Conservation (phyloP, 2,113 vertebrate genomes). For the Datnioides undecimradiatus region DNA sequence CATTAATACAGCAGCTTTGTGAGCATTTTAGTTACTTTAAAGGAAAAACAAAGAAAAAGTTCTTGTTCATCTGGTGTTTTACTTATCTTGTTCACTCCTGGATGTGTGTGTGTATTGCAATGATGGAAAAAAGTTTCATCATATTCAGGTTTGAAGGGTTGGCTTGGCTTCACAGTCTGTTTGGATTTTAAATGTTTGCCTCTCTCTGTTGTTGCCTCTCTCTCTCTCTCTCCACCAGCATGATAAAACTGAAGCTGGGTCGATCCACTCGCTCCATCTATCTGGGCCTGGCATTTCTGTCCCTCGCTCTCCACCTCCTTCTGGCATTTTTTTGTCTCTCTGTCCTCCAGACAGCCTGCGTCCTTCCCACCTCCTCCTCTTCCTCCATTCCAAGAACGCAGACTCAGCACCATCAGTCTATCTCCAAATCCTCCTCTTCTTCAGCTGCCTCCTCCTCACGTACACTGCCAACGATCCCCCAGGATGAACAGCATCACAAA, state of each 20-base stretch:
- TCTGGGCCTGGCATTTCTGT: constrained; percentile 80
- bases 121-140: constrained; percentile 20
- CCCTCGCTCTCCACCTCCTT: constrained; percentile 82
- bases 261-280: constrained; percentile 82
- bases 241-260: constrained; percentile 58
- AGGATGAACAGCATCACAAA: constrained; percentile 13
- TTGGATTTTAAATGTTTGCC: constrained; percentile 8
- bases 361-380: constrained; percentile 56
- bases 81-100: not conserved
- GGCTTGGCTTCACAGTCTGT: not conserved
- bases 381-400: constrained; percentile 43
- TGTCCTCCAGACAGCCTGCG: constrained; percentile 66
- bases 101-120: not conserved
- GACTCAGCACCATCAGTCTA: not conserved
- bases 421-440: constrained; percentile 45
- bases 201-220: constrained; percentile 28
- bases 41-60: not conserved
- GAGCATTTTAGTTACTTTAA: not conserved
- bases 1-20: not conserved
- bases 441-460: constrained; percentile 48
- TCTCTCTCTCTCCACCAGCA: constrained; percentile 68
- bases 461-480: constrained; percentile 22
- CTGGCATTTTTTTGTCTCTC: constrained; percentile 80
- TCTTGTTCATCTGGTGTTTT: not conserved
- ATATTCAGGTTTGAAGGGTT: constrained; percentile 14